These are phyloP conservation scores for Huso huso DNA, from an alignment of 2,797 vertebrate genomes.

Conservation along the genomic window DNA sequence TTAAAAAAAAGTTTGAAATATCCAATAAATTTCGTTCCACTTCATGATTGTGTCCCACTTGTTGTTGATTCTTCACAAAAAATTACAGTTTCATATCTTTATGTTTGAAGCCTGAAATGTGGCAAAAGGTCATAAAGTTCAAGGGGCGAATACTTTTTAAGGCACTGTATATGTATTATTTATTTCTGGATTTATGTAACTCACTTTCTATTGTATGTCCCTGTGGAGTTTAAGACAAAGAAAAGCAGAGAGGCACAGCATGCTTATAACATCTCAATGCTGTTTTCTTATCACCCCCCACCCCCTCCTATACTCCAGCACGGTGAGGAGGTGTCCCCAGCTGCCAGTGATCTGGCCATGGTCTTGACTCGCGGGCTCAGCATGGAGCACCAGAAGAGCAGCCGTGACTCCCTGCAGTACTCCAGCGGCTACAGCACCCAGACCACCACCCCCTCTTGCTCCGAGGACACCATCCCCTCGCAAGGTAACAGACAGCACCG, in stretches of 20 bases:
- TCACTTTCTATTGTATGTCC: background rate
- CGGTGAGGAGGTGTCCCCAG: conserved; percentile 81
- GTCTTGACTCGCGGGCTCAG: conserved; percentile 87
- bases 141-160: too few species aligned
- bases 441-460: conserved; percentile 91
- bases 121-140: too few species aligned
- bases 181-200: background rate
- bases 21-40: too few species aligned
- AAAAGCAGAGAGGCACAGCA: background rate
- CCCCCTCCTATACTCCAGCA: conserved; percentile 58
- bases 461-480: conserved; percentile 93
- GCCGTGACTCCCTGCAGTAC: conserved; percentile 88
- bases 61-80: too few species aligned
- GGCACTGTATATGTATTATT: background rate
- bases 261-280: background rate
- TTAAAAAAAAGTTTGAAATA: too few species aligned
- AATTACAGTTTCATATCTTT: too few species aligned
- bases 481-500: conserved; percentile 62
- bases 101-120: too few species aligned
- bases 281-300: background rate
- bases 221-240: too few species aligned
- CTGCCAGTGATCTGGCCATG: conserved; percentile 90
- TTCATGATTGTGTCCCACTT: too few species aligned
- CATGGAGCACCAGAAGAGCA: conserved; percentile 92
- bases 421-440: conserved; percentile 94